Base-by-base conservation (phyloP, 2,113 vertebrate genomes). In the Pardalotus punctatus region DNA sequence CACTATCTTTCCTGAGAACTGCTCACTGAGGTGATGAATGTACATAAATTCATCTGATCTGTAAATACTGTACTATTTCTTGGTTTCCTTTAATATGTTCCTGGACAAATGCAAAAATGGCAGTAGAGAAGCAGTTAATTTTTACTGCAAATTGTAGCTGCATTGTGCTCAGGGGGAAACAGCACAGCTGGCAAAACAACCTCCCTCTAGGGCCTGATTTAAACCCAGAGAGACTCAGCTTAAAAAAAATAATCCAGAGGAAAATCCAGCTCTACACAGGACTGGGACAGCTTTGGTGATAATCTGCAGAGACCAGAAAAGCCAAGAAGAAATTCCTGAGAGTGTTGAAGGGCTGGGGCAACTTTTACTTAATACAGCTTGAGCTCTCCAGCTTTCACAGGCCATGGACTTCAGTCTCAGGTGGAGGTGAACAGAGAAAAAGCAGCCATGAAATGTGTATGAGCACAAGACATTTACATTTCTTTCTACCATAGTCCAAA, bases 151-250 rank as follows among this genome's bases (percentile, higher is more conserved):
- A 91, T 21, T 69, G 40, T 69, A 82, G 36, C 64, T 90, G 50
- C 80, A 70, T 51, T 58, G 35, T 47, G 47, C 20, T 65, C 12
- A 48, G 66, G 36, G 45, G 79, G 40, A 84, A 94, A 48, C 22
- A 81, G 78, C 85, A 71, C 77, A 95, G 65, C 70, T 89, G 67
- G 77, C 77, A 89, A 72, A 95, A 81, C 69, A 92, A 89, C n/a
- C 14, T 85, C 23, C 77, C 83, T 78, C 57, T n/a, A 81, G 57
- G 86, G 65, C 29, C 53, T 87, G 70, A 79, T 67, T 86, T 71
- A 93, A 84, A 65, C 7, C 40, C 14, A 42, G 42, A 42, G 12
- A 42, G 42, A 42, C 14, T 42, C 6, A 13, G 42, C 14, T 42
- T 42, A 42, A 42, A 42, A 42, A 42, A 42, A 42, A 40, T 10